Percentiles rank a stretch among this genome's conserved stretches.
Conservation (phyloP, 2,888 invertebrate genomes). For the Tinea semifulvella region DNA sequence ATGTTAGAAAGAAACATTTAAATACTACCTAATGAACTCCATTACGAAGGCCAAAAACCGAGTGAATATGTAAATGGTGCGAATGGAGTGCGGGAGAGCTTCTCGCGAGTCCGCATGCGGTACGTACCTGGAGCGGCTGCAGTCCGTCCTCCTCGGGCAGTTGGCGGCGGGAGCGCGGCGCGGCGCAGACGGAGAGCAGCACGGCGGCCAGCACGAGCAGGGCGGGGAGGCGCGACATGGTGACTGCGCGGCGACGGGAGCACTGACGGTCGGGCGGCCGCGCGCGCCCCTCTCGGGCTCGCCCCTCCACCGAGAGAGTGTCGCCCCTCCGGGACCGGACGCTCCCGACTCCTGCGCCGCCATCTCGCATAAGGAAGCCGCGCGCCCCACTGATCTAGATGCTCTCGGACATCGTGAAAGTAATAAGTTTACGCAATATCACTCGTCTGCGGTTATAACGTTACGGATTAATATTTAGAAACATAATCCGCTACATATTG, state of each 20-base stretch:
- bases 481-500: no score
- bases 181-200: slow-evolving; percentile 23
- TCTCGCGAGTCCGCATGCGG: not conserved
- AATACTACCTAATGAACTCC: no score
- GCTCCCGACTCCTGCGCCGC: not conserved
- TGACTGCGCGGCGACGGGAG: not conserved
- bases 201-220: slow-evolving; percentile 18
- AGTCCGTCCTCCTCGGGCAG: slow-evolving; percentile 47
- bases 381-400: no score
- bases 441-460: no score
- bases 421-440: no score
- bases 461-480: no score
- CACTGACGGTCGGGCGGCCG: not conserved
- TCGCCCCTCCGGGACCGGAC: not conserved
- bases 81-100: not conserved
- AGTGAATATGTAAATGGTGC: no score
- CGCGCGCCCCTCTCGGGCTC: not conserved
- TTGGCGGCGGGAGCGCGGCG: slow-evolving; percentile 35
- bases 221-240: slow-evolving; percentile 1
- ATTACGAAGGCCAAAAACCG: no score
- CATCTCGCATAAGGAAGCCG: no score
- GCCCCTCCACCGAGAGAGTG: not conserved
- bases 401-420: no score
- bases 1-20: no score
- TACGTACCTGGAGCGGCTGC: slow-evolving; percentile 50